phyloP scores from a whole-genome alignment of 2,888 invertebrate species.

The Eristalis tenax region DNA sequence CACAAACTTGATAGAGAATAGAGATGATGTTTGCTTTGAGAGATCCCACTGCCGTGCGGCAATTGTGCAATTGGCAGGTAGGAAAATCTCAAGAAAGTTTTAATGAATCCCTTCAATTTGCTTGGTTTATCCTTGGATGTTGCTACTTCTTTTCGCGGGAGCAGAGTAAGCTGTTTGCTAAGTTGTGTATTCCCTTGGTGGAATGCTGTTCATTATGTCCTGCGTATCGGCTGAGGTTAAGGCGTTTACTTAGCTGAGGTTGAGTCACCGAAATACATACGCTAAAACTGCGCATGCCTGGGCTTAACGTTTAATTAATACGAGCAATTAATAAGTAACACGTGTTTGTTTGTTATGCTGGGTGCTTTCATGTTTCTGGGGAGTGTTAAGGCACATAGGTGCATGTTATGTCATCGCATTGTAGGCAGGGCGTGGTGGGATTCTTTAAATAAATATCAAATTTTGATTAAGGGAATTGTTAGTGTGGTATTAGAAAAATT shows the following conservation, averaged over 20 bases:
- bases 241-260: not conserved
- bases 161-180: not conserved
- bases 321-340: not conserved
- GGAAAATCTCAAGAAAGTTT: not conserved
- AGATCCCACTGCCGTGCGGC: not conserved
- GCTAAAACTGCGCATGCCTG: not conserved
- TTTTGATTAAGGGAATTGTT: too few species aligned
- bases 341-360: not conserved
- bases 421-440: too few species aligned
- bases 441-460: too few species aligned
- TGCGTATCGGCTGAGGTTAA: not conserved
- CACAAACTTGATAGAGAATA: not conserved
- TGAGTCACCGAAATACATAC: not conserved
- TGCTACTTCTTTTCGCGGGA: not conserved
- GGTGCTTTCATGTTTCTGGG: not conserved
- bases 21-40: not conserved
- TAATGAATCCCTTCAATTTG: not conserved
- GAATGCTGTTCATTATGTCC: not conserved
- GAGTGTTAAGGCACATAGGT: not conserved
- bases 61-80: not conserved
- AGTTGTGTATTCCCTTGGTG: not conserved
- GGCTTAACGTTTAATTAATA: not conserved
- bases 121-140: not conserved
- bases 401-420: too few species aligned
- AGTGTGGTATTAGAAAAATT: too few species aligned